These are phyloP conservation scores for Aleiodes testaceus DNA, from an alignment of 2,888 invertebrate genomes.

Conservation along the genomic window DNA sequence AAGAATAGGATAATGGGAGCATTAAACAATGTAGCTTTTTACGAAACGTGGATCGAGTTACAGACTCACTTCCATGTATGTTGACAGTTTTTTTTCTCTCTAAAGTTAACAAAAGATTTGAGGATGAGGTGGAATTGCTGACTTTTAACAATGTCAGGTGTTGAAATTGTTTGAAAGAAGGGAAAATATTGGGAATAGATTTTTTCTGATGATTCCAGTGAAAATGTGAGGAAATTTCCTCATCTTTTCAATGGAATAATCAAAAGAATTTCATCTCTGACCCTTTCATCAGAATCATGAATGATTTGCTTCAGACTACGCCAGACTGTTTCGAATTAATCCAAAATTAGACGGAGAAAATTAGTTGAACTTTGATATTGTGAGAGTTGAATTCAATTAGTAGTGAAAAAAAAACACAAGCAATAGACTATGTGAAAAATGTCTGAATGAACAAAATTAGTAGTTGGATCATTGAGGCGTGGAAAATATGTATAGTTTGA, in stretches of 20 bases:
- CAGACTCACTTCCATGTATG: neutral
- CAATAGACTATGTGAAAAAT: neutral
- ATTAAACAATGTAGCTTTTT: slow-evolving; percentile 14
- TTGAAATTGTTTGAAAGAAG: no score
- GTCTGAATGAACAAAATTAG: slow-evolving; percentile 44
- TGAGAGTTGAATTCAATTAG: neutral
- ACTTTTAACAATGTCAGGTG: no score
- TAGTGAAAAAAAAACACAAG: slow-evolving; percentile 1
- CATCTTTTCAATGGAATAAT: neutral
- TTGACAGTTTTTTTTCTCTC: neutral
- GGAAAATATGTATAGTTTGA: slow-evolving; percentile 19
- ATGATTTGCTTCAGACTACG: no score
- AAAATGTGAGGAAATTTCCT: neutral
- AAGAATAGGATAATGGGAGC: slow-evolving; percentile 2
- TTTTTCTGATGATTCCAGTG: neutral
- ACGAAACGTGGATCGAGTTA: neutral
- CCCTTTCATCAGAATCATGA: no score
- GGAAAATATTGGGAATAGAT: no score
- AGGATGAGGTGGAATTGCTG: neutral
- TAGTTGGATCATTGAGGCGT: slow-evolving; percentile 38
- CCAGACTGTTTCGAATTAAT: neutral
- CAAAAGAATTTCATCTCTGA: no score
- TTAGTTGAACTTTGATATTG: slow-evolving; percentile 16
- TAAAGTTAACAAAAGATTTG: neutral
- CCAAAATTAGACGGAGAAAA: slow-evolving; percentile 11